Evolutionary conservation across 1,140 invertebrate genomes (phyloP).

Genomic region (Drosophila pectinifera): DNA sequence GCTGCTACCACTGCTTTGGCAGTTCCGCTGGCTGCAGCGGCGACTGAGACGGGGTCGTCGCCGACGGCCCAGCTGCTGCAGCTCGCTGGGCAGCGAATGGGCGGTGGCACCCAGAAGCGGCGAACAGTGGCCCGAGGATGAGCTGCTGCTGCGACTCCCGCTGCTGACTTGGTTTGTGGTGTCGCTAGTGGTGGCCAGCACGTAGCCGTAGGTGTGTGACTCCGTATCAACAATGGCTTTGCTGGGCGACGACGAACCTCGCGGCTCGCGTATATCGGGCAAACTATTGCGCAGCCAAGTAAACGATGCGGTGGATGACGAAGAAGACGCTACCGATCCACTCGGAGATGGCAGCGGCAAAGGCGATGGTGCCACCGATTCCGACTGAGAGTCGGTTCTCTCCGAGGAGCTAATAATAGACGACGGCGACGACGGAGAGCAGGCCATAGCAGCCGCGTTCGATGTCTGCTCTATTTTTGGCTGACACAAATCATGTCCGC

Average conservation of each 20-base stretch:
- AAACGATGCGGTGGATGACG: conserved; percentile 85
- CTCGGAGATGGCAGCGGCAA: conserved; percentile 55
- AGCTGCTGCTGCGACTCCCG: conserved; percentile 21
- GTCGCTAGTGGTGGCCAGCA: conserved; percentile 50
- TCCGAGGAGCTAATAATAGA: conserved; percentile 68
- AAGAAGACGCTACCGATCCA: conserved; percentile 61
- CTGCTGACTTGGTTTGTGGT: conserved; percentile 16
- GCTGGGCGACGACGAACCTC: conserved; percentile 55
- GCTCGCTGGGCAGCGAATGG: conserved; percentile 63
- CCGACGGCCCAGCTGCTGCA: conserved; percentile 65
- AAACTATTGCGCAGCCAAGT: conserved; percentile 83
- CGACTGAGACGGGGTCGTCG: conserved; percentile 33
- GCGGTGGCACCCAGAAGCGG: conserved; percentile 27
- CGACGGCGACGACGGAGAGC: conserved; percentile 55
- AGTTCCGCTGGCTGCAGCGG: conserved; percentile 16
- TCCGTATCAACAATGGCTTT: conserved; percentile 8
- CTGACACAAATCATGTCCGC: conserved; percentile 74
- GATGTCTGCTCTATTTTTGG: conserved; percentile 70
- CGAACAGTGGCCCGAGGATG: conserved; percentile 17
- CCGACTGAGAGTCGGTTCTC: conserved; percentile 70
- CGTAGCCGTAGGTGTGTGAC: conserved; percentile 40
- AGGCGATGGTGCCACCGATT: conserved; percentile 25
- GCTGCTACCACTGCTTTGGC: conserved; percentile 44
- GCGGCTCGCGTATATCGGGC: conserved; percentile 79
- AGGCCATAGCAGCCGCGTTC: conserved; percentile 11